phyloP scores from a whole-genome alignment of 2,113 vertebrate genomes.

The Paraplagusia blochii region DNA sequence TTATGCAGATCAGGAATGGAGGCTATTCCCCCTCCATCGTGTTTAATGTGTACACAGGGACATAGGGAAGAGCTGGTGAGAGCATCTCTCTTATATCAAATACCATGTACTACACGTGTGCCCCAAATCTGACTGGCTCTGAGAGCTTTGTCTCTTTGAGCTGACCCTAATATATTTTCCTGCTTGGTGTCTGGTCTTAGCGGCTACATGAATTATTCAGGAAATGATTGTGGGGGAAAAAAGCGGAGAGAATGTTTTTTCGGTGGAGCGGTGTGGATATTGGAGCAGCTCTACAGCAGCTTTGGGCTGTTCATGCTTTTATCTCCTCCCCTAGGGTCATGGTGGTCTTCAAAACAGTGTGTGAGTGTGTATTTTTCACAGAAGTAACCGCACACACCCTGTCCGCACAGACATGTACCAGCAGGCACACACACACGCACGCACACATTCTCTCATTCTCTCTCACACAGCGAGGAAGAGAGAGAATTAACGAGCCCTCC shows the following conservation, averaged over 20 bases:
- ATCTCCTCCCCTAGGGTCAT: conserved; percentile 27
- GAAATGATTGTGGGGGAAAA: conserved; percentile 55
- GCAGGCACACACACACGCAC: not conserved
- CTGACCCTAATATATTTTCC: conserved; percentile 68
- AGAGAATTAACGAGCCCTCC: conserved; percentile 29
- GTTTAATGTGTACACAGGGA: conserved; percentile 29
- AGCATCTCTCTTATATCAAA: conserved; percentile 28
- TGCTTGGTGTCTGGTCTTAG: conserved; percentile 54
- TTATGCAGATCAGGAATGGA: conserved; percentile 59
- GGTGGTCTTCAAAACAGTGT: conserved; percentile 27
- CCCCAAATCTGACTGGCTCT: conserved; percentile 49
- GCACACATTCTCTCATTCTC: conserved; percentile 3
- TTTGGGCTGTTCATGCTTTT: conserved; percentile 8
- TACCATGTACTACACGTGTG: conserved; percentile 39
- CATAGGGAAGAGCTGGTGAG: conserved; percentile 20
- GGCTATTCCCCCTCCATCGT: conserved; percentile 34
- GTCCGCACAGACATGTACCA: not conserved
- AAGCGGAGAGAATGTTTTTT: conserved; percentile 30
- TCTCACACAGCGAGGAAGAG: not conserved
- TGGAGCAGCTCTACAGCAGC: conserved; percentile 3
- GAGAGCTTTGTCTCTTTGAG: conserved; percentile 35
- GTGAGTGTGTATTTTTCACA: conserved; percentile 29
- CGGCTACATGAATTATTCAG: conserved; percentile 63
- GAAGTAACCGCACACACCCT: conserved; percentile 25
- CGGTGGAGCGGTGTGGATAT: conserved; percentile 32